Evolutionary conservation across 2,888 invertebrate species (phyloP).

Genomic region (Tubiluchus corallicola): DNA sequence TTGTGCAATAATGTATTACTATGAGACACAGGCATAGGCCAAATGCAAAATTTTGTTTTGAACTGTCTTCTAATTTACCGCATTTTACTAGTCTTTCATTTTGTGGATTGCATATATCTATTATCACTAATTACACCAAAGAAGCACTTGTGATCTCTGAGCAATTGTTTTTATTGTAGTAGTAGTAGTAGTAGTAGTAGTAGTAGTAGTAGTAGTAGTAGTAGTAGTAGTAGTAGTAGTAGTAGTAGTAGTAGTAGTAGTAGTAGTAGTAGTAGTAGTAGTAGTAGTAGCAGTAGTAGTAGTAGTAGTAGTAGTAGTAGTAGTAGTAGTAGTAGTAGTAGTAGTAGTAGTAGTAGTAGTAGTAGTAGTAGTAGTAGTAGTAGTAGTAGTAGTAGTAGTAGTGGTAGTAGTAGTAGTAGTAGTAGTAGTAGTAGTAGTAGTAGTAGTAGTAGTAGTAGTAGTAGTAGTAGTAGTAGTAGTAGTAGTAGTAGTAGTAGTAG

Average conservation of each 20-base stretch:
- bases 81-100: too few relatives aligned
- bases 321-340: conserved; percentile 3
- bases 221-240: conserved; percentile 3
- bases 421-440: conserved; percentile 3
- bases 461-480: conserved; percentile 3
- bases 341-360: conserved; percentile 3
- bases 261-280: conserved; percentile 3
- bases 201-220: conserved; percentile 3
- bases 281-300: conserved; percentile 3
- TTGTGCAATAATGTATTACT: too few relatives aligned
- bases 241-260: conserved; percentile 3
- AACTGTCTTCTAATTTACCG: too few relatives aligned
- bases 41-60: too few relatives aligned
- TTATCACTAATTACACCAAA: too few relatives aligned
- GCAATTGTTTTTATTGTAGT: too few relatives aligned
- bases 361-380: conserved; percentile 3
- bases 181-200: conserved; percentile 3
- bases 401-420: conserved; percentile 3
- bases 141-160: too few relatives aligned
- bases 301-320: conserved; percentile 3
- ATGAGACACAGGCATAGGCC: too few relatives aligned
- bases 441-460: conserved; percentile 3
- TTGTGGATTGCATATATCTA: too few relatives aligned
- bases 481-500: conserved; percentile 3
- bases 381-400: conserved; percentile 3